phyloP scores from a whole-genome alignment of 2,888 invertebrate genomes.

The Andrena fulva region DNA sequence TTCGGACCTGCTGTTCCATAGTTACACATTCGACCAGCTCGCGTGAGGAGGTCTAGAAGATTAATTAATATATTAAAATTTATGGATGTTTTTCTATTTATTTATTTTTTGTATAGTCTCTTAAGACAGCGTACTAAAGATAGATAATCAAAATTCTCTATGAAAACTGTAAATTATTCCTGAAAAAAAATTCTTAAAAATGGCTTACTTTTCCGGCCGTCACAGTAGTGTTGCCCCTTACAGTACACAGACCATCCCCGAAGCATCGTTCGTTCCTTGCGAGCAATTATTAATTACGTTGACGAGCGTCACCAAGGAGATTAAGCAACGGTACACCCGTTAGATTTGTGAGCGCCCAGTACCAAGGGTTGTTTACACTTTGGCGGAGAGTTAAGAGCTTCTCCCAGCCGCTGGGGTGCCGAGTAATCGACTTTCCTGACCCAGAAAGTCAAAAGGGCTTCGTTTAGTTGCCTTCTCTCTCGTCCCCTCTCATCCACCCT shows the following conservation, averaged over 20 bases:
- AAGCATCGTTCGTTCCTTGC: neutral
- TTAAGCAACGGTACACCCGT: slow-evolving; percentile 51
- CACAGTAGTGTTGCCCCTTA: no score
- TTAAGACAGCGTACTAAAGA: no score
- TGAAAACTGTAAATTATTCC: no score
- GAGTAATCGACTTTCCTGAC: slow-evolving; percentile 76
- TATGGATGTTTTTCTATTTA: no score
- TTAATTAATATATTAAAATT: no score
- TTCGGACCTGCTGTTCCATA: no score
- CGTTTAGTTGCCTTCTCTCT: slow-evolving; percentile 65
- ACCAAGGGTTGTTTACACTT: slow-evolving; percentile 73
- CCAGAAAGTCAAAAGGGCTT: slow-evolving; percentile 73
- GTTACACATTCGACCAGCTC: no score
- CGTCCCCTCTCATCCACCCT: slow-evolving; percentile 14
- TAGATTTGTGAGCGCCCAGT: slow-evolving; percentile 53
- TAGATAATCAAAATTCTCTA: no score
- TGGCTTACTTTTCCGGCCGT: no score
- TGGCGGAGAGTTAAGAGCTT: slow-evolving; percentile 73
- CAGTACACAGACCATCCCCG: neutral
- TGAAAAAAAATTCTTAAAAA: no score
- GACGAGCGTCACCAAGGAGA: neutral
- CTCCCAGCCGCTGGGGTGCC: slow-evolving; percentile 64
- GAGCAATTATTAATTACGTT: neutral
- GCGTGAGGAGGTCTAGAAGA: no score
- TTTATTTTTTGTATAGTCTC: no score